A percentile compares a stretch with the other conserved stretches of the same genome.
These are phyloP conservation scores for Pocota personata DNA, from an alignment of 2,888 invertebrate species.

Conservation along the genomic window DNA sequence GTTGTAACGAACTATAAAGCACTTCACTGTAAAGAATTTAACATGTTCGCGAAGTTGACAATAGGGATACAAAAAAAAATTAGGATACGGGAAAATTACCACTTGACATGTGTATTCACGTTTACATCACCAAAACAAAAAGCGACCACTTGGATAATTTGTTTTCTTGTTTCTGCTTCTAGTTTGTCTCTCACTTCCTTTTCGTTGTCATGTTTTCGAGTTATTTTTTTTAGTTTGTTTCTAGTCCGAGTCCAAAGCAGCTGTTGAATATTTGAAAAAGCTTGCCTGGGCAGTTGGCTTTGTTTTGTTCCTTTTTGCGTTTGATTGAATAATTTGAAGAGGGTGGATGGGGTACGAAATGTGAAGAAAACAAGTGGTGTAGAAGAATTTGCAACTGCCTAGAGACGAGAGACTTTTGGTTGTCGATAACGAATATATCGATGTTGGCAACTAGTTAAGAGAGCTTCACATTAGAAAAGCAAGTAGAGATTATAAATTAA, in stretches of 20 bases:
- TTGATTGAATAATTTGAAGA: neutral
- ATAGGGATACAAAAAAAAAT: no score
- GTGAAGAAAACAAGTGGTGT: neutral
- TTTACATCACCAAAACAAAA: neutral
- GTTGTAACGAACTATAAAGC: neutral
- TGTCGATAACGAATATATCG: neutral
- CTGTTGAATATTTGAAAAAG: conserved; percentile 32
- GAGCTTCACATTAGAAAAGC: neutral
- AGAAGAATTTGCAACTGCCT: neutral
- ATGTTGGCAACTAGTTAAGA: no score
- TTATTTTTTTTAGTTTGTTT: neutral
- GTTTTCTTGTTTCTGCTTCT: neutral
- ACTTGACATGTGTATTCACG: neutral
- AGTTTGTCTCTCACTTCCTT: neutral
- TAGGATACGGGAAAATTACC: neutral
- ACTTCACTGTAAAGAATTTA: no score
- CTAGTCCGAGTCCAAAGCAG: conserved; percentile 7
- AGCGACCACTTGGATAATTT: neutral
- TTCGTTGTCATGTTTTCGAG: neutral
- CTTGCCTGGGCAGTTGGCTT: neutral
- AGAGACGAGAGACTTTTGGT: neutral
- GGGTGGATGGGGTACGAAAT: neutral
- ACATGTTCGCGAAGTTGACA: no score
- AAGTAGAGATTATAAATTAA: no score
- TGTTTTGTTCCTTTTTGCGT: conserved; percentile 3